Evolutionary conservation across 2,113 vertebrate species (phyloP).

Genomic region (Pterocles orientalis): DNA sequence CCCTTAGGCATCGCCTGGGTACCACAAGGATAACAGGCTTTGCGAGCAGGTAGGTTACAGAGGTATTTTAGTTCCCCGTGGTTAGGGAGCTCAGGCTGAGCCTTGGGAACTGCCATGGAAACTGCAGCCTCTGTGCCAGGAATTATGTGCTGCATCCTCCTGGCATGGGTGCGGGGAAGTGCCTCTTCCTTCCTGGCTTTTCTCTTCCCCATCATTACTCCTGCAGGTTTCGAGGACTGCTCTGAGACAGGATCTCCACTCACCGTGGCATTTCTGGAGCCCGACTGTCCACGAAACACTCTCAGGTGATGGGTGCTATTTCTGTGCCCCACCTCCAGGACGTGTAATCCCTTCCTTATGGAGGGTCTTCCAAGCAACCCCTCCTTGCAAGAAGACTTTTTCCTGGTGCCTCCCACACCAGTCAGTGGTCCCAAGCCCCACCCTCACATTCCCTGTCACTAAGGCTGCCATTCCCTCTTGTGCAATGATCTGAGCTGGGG

Average conservation of each 20-base stretch:
- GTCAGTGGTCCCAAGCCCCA: accelerated
- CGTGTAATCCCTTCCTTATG: neutral
- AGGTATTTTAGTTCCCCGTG: neutral
- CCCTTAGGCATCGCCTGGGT: neutral
- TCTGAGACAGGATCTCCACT: neutral
- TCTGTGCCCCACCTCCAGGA: neutral
- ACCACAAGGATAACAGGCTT: neutral
- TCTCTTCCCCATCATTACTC: neutral
- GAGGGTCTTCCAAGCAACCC: neutral
- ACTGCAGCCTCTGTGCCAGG: neutral
- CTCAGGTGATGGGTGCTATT: accelerated
- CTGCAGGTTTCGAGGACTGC: neutral
- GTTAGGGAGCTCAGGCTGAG: neutral
- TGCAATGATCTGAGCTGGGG: accelerated
- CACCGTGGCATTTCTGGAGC: neutral
- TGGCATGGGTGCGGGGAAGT: accelerated
- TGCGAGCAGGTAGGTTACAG: neutral
- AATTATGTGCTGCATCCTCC: neutral
- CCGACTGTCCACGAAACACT: neutral
- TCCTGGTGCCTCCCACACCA: neutral
- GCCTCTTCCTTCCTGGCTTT: neutral
- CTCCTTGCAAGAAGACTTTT: neutral
- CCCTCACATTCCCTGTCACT: neutral
- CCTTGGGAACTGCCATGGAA: neutral
- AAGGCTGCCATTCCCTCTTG: neutral